Base-by-base conservation (phyloP, 2,113 vertebrate genomes). In the Apteryx mantelli region DNA sequence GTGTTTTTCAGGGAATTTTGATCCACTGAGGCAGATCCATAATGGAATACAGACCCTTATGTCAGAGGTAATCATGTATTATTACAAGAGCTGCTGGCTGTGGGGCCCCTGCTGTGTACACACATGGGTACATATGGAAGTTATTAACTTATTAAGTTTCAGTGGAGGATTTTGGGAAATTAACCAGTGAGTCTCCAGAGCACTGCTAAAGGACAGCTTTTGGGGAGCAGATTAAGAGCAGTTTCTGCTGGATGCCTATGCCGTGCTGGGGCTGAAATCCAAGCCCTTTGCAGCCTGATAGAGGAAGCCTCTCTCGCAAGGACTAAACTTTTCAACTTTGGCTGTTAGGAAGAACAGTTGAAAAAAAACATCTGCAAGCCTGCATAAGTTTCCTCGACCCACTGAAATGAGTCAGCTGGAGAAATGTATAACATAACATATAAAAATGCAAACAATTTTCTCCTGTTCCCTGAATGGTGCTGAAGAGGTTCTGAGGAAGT, bases 381-480 rank as follows among this genome's bases (percentile, higher is more conserved):
- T 94, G 76, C 76, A 2, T 46, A 90, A 95, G 86, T 83, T 95
- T 82, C 92, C 95, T 83, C 4, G 4, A 95, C 95, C 86, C 95
- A 93, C 24, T 90, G 85, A 94, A 44, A 82, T 36, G 21, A 88
- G 60, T 74, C 60, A 75, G 92, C 78, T 69, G 61, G 88, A 95
- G 92, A 88, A 91, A 94, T 38, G 16, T 65, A 60, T 85, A 93
- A 75, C 82, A 88, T 36, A 76, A 83, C 79, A 40, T 65, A 94
- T 91, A 95, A 86, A 96, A 97, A 97, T 93, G 88, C 83, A 88
- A 90, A 93, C 93, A 73, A 95, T 91, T 95, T 86, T 75, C 89
- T 87, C 94, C 84, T 91, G 22, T 79, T 89, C 13, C 92, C 36
- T 0, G 2, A 96, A 95, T 58, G 5, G 53, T 0, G 4, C 74